phyloP scores from a whole-genome alignment of 2,888 invertebrate genomes.

The Lepidonotus clava region DNA sequence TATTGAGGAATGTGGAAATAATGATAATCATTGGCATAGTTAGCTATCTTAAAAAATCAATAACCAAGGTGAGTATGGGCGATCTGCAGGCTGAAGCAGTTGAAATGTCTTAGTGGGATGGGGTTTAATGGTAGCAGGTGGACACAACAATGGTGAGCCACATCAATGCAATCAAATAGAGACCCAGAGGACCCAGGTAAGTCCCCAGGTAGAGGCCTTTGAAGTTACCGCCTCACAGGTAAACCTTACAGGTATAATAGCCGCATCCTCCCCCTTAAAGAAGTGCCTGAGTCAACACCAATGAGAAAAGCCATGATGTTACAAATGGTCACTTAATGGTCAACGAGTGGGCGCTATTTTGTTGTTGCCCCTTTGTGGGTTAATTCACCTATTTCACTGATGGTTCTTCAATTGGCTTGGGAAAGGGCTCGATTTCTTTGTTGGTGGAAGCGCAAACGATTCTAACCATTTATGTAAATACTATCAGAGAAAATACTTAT shows the following conservation, averaged over 20 bases:
- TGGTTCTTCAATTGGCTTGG: neutral
- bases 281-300: neutral
- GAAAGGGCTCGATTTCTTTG: neutral
- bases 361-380: neutral
- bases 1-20: too few species aligned
- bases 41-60: too few species aligned
- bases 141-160: neutral
- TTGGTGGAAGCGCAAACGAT: neutral
- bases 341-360: neutral
- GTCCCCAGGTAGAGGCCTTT: neutral
- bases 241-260: slow-evolving; percentile 3
- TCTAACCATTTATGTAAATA: slow-evolving; percentile 1
- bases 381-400: neutral
- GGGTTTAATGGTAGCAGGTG: neutral
- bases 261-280: slow-evolving; percentile 6
- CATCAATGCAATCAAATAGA: slow-evolving; percentile 20
- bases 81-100: too few species aligned
- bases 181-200: neutral
- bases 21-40: too few species aligned
- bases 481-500: neutral
- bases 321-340: slow-evolving; percentile 3
- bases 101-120: too few species aligned
- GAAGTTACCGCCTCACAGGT: neutral
- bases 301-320: neutral
- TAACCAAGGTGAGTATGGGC: too few species aligned